Evolutionary conservation across 1,140 invertebrate species (phyloP).

Genomic region (Cataglyphis hispanica): DNA sequence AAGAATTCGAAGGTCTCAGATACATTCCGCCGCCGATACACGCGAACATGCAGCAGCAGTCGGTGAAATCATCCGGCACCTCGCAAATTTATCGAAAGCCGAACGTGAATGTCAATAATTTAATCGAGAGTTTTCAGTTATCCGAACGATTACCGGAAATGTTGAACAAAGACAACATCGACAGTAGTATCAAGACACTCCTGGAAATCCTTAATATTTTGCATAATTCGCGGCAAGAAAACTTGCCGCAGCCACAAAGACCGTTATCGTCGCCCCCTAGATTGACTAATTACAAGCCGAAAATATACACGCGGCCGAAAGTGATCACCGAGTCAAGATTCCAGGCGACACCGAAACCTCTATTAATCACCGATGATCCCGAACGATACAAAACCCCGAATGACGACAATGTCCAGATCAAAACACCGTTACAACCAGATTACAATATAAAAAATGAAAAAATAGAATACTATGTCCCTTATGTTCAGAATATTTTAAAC

Average conservation of each 20-base stretch:
- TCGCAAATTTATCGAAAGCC: slow-evolving; percentile 50
- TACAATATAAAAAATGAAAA: slow-evolving; percentile 73
- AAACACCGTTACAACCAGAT: not conserved
- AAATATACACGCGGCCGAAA: slow-evolving; percentile 74
- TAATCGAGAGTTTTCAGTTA: slow-evolving; percentile 88
- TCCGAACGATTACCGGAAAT: slow-evolving; percentile 91
- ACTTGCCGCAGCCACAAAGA: slow-evolving; percentile 36
- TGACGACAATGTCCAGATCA: not conserved
- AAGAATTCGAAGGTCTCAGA: slow-evolving; percentile 78
- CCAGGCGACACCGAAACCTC: slow-evolving; percentile 77
- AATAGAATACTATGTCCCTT: slow-evolving; percentile 80
- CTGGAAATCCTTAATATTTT: slow-evolving; percentile 90
- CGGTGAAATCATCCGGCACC: not conserved
- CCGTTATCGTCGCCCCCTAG: slow-evolving; percentile 25
- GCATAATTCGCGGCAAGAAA: slow-evolving; percentile 82
- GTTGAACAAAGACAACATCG: slow-evolving; percentile 91
- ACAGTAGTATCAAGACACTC: slow-evolving; percentile 91
- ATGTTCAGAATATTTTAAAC: slow-evolving; percentile 78
- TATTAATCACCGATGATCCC: slow-evolving; percentile 68
- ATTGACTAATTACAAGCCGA: slow-evolving; percentile 62
- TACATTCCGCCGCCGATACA: slow-evolving; percentile 61
- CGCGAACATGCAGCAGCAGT: not conserved
- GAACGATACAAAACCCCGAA: slow-evolving; percentile 61
- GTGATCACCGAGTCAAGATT: slow-evolving; percentile 82
- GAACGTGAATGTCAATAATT: slow-evolving; percentile 76